These are phyloP conservation scores for Pentamera pediparva DNA, from an alignment of 53 echinoderm and acorn worm genomes.

Conservation along the genomic window DNA sequence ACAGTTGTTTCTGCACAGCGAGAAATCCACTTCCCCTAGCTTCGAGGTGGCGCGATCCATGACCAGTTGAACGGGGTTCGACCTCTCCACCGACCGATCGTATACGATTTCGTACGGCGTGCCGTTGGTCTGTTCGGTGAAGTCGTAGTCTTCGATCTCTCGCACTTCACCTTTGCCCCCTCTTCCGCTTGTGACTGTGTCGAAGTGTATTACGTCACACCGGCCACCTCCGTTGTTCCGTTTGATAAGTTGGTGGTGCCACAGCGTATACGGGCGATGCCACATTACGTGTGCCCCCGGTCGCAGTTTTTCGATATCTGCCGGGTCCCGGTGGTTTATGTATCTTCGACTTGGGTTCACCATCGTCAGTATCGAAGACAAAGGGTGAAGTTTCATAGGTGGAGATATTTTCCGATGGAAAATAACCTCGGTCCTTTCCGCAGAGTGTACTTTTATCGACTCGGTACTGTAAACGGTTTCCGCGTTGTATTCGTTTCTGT, in stretches of 20 bases:
- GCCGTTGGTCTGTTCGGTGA: not conserved
- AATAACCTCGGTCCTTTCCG: not conserved
- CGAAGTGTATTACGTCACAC: conserved; percentile 19
- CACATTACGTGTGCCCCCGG: conserved; percentile 3
- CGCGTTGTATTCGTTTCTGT: not conserved
- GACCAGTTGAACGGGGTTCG: conserved; percentile 5
- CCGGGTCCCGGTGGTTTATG: not conserved
- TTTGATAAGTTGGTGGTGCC: conserved; percentile 7
- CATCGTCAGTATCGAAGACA: not conserved
- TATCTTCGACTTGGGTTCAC: not conserved
- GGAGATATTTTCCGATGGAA: not conserved
- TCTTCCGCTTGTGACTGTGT: not conserved
- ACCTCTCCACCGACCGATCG: not conserved
- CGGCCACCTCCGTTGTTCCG: not conserved
- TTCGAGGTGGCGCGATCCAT: conserved; percentile 15
- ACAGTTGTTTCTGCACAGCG: not conserved
- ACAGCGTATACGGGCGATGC: not conserved
- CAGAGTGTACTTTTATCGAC: no score
- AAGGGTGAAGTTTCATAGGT: not conserved
- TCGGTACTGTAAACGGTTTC: no score
- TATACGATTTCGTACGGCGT: conserved; percentile 5
- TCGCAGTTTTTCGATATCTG: not conserved
- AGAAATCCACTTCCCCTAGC: not conserved
- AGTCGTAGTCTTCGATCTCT: not conserved
- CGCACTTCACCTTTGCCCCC: no score